Base-by-base conservation (phyloP, 92 coral and sea anemone species). In the Porites divaricata region DNA sequence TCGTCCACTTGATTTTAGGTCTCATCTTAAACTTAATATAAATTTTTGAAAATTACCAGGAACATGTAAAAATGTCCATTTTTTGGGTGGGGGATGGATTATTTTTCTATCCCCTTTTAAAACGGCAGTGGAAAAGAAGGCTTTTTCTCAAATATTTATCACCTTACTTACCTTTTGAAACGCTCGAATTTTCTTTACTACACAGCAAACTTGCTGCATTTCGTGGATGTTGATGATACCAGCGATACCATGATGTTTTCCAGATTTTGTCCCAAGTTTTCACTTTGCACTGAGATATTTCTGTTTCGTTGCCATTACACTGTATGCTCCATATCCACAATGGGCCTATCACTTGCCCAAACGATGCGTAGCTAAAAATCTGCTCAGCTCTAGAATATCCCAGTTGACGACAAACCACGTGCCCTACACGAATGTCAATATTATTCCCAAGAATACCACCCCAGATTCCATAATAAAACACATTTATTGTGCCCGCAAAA, bases 381-480 rank as follows among this genome's bases (percentile, higher is more conserved):
- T 54, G 14, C 1, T 57, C 24, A 26, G 79, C 79, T 16, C 79
- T 26, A 14, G 53, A 59, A 7, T 75, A 75, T 25, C 79, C 79
- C 24, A 75, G 79, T 45, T 73, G 77, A 1, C 77, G 77, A 9
- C 79, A 75, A 6, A 75, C 21, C 51, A 75, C 79, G 66, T 75
- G 51, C 6, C 79, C 79, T 2, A 28, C 79, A 19, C n/a, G 63
- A 56, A 75, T 26, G 66, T 75, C 79, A 10, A 57, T 0, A 11
- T 0, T 24, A 24, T 2, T 0, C 9, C 79, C 50, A 2, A 58
- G 3, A 25, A 75, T n/a, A 4, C 79, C 67, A 21, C 79, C 79
- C 79, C 79, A 75, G 67, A 75, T 48, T 75, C 67, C 67, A 15
- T 75, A 57, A 20, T 75, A 57, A 13, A 58, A 21, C 79, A 75